Percentiles rank a stretch among this genome's conserved stretches.
Evolutionary conservation across 2,113 vertebrate species (phyloP).

Genomic region (Hippopotamus amphibius): DNA sequence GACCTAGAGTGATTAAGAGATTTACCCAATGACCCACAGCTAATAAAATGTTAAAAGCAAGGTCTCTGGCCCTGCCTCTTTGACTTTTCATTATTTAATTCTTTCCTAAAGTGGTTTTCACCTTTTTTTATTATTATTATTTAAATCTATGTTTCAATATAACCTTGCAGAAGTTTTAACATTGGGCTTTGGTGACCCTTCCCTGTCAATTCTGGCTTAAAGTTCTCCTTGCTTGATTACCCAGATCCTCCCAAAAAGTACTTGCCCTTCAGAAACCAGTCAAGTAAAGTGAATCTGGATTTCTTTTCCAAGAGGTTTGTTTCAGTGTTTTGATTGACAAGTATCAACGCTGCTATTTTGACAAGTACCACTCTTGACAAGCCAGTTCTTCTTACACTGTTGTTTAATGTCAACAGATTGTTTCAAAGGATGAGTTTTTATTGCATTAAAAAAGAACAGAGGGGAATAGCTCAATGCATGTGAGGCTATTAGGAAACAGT

Average conservation of each 20-base stretch:
- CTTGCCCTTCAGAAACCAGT: neutral
- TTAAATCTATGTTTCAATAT: neutral
- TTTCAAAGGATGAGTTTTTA: neutral
- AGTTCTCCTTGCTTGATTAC: neutral
- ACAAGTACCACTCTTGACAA: neutral
- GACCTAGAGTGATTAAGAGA: neutral
- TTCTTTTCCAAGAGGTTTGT: neutral
- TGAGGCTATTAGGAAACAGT: neutral
- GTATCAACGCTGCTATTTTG: neutral
- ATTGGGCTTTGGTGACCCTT: neutral
- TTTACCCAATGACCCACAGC: neutral
- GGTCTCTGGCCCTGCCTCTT: neutral
- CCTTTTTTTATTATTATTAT: neutral
- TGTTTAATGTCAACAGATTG: neutral
- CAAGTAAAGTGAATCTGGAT: neutral
- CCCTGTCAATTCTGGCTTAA: neutral
- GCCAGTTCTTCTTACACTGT: neutral
- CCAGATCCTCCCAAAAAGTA: neutral
- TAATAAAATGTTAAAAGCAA: neutral
- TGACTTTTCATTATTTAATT: neutral
- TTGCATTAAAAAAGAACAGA: neutral
- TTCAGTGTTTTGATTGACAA: slow-evolving; percentile 14
- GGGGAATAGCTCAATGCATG: neutral
- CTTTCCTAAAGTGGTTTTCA: neutral
- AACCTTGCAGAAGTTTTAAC: neutral